These are phyloP conservation scores for Microplitis demolitor DNA, from an alignment of 1,140 invertebrate species.

Conservation along the genomic window DNA sequence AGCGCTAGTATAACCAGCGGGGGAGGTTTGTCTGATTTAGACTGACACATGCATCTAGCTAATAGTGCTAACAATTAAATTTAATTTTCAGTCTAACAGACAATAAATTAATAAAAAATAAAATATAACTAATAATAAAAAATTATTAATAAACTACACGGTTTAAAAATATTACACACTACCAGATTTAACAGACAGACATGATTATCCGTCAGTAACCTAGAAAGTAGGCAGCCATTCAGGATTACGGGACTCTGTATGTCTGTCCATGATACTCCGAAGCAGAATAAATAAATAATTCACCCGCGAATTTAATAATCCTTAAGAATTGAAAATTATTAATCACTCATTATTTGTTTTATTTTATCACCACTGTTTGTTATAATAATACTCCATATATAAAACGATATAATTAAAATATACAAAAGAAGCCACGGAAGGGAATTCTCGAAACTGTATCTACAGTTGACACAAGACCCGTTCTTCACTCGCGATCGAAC, in stretches of 20 bases:
- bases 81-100: no score
- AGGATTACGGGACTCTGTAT: constrained; percentile 52
- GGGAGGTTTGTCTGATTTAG: background rate
- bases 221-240: constrained; percentile 56
- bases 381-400: background rate
- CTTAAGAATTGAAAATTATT: background rate
- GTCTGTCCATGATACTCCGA: constrained; percentile 31
- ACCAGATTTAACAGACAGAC: background rate
- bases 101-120: background rate
- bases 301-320: background rate
- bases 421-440: constrained; percentile 11
- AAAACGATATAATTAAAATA: background rate
- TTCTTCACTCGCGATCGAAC: constrained; percentile 33
- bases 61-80: background rate
- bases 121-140: background rate
- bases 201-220: constrained; percentile 49
- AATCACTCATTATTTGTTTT: background rate
- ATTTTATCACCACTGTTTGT: background rate
- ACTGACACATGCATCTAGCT: constrained; percentile 16
- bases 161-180: background rate
- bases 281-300: background rate
- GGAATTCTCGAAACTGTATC: constrained; percentile 16
- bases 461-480: constrained; percentile 29
- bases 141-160: no score
- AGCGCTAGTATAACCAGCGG: background rate